phyloP scores from a whole-genome alignment of 2,888 invertebrate species.

The Tridacna gigas region DNA sequence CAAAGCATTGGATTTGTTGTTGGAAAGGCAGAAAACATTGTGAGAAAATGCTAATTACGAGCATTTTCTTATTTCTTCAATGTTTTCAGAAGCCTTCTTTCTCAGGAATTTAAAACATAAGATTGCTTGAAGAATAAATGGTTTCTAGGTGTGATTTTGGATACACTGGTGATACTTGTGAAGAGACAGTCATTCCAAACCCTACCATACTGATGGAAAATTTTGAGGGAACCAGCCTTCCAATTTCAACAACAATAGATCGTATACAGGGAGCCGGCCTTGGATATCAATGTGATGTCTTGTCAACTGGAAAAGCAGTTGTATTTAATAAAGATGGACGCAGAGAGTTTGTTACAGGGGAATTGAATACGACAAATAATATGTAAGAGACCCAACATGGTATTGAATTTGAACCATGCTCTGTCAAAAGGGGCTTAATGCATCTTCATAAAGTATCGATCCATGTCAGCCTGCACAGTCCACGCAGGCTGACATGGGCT shows the following conservation, averaged over 20 bases:
- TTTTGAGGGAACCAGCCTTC: slow-evolving; percentile 72
- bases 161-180: slow-evolving; percentile 81
- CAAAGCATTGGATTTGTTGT: too few relatives aligned
- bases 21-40: too few relatives aligned
- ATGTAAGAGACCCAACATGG: slow-evolving; percentile 76
- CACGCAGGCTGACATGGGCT: too few relatives aligned
- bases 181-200: slow-evolving; percentile 71
- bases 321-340: slow-evolving; percentile 82
- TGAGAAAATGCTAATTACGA: not conserved
- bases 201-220: slow-evolving; percentile 72
- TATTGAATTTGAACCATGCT: too few relatives aligned
- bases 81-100: not conserved
- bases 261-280: slow-evolving; percentile 77
- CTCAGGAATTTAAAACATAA: too few relatives aligned
- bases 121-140: not conserved
- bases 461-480: too few relatives aligned
- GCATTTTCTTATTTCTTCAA: not conserved
- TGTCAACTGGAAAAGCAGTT: slow-evolving; percentile 83
- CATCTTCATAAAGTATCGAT: too few relatives aligned
- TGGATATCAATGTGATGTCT: slow-evolving; percentile 83
- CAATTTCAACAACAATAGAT: slow-evolving; percentile 66
- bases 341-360: slow-evolving; percentile 79
- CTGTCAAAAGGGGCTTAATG: too few relatives aligned
- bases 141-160: slow-evolving; percentile 84
- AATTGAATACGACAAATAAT: slow-evolving; percentile 82